These are phyloP conservation scores for Lepisosteus oculatus DNA, from an alignment of 2,113 vertebrate species.

Conservation along the genomic window DNA sequence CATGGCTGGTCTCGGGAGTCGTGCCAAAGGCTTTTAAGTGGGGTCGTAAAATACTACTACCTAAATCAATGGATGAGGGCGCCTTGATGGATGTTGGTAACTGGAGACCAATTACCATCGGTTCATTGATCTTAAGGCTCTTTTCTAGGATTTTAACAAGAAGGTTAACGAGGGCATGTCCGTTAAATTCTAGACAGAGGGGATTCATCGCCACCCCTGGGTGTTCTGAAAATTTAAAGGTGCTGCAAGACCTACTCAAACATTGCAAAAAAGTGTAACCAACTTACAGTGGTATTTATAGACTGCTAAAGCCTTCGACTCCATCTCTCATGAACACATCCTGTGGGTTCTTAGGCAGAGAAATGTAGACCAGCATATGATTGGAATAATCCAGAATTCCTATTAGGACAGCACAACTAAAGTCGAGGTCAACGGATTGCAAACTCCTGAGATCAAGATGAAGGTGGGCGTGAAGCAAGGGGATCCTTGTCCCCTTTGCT, in stretches of 20 bases:
- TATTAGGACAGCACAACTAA: background rate
- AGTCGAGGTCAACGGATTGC: background rate
- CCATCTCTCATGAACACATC: conserved; percentile 15
- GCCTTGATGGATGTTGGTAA: background rate
- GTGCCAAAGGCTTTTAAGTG: background rate
- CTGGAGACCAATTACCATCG: background rate
- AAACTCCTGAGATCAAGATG: too few relatives aligned
- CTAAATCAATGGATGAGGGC: background rate
- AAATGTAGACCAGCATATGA: background rate
- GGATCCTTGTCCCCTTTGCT: background rate
- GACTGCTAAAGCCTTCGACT: conserved; percentile 13
- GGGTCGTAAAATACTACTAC: background rate
- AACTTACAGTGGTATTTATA: conserved; percentile 1
- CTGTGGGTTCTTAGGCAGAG: background rate
- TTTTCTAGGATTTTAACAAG: too few relatives aligned
- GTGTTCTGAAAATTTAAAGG: conserved; percentile 1
- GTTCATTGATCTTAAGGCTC: conserved; percentile 10
- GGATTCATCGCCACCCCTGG: conserved; percentile 7
- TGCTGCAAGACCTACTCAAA: background rate
- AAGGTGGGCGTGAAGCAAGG: conserved; percentile 3
- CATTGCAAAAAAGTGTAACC: background rate
- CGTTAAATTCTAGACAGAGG: background rate
- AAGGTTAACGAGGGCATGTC: too few relatives aligned
- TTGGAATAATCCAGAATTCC: conserved; percentile 2
- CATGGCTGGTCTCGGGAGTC: background rate